A percentile compares a stretch with the other conserved stretches of the same genome.
Evolutionary conservation across 2,797 vertebrate species (phyloP).

Genomic region (Argentina silus): DNA sequence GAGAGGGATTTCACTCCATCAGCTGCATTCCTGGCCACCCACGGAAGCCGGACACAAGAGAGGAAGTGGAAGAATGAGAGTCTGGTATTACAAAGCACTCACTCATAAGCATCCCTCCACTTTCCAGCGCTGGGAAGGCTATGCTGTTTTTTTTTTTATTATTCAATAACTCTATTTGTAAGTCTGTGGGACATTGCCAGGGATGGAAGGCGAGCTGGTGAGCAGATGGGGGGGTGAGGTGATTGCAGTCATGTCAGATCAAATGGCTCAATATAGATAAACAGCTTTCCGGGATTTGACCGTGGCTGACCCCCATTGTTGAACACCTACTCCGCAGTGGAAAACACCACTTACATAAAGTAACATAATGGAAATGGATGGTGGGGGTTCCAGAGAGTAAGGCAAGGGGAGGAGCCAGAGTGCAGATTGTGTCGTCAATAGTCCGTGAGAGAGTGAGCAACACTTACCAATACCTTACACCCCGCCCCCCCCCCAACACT

Average conservation of each 20-base stretch:
- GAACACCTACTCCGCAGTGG: not conserved
- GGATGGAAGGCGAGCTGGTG: no score
- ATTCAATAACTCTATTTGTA: conserved; percentile 61
- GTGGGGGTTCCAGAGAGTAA: not conserved
- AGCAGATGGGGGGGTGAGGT: no score
- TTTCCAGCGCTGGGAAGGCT: conserved; percentile 48
- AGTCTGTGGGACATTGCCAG: not conserved
- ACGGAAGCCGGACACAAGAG: conserved; percentile 31
- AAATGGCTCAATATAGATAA: not conserved
- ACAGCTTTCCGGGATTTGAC: not conserved
- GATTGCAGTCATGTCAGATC: not conserved
- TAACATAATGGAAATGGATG: not conserved
- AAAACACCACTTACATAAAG: not conserved
- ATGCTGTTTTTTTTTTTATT: conserved; percentile 50
- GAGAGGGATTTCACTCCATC: conserved; percentile 22
- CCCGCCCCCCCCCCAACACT: no score
- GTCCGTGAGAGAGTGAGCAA: not conserved
- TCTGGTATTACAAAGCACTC: conserved; percentile 40
- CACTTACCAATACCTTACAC: no score
- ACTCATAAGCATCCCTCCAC: conserved; percentile 52
- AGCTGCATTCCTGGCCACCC: conserved; percentile 46
- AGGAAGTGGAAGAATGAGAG: conserved; percentile 22
- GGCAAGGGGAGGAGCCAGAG: not conserved
- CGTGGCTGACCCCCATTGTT: not conserved
- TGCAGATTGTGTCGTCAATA: not conserved